These are phyloP conservation scores for Lasiurus cinereus DNA, from an alignment of 2,113 vertebrate species.

Conservation along the genomic window DNA sequence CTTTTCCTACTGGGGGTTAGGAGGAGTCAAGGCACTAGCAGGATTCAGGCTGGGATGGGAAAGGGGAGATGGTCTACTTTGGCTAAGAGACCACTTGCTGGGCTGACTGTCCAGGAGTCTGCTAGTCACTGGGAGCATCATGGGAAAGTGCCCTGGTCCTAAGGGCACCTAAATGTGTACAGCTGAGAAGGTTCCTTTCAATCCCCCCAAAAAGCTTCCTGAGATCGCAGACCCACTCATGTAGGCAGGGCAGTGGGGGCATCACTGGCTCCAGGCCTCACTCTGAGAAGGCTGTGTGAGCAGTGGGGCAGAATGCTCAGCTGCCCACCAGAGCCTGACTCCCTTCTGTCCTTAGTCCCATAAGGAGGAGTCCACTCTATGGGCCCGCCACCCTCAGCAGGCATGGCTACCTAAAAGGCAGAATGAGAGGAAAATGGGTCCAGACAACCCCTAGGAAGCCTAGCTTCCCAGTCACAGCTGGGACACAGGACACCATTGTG, in stretches of 20 bases:
- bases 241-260: background rate
- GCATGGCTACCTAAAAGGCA: background rate
- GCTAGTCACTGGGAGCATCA: background rate
- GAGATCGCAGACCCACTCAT: background rate
- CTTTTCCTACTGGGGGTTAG: fast-evolving
- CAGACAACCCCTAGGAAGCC: background rate
- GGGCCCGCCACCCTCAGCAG: background rate
- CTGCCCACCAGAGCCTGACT: background rate
- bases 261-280: background rate
- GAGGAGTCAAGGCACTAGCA: background rate
- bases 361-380: background rate
- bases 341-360: background rate
- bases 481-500: background rate
- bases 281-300: background rate
- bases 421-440: background rate
- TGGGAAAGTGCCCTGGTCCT: background rate
- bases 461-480: too few relatives aligned
- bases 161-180: background rate
- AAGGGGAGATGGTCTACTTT: background rate
- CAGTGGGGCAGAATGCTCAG: background rate
- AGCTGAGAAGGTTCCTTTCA: background rate
- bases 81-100: background rate
- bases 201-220: background rate
- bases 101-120: fast-evolving
- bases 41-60: background rate